Percentiles rank a stretch among this genome's conserved stretches.
Conservation (phyloP, 2,888 invertebrate genomes). For the Rotaria socialis region DNA sequence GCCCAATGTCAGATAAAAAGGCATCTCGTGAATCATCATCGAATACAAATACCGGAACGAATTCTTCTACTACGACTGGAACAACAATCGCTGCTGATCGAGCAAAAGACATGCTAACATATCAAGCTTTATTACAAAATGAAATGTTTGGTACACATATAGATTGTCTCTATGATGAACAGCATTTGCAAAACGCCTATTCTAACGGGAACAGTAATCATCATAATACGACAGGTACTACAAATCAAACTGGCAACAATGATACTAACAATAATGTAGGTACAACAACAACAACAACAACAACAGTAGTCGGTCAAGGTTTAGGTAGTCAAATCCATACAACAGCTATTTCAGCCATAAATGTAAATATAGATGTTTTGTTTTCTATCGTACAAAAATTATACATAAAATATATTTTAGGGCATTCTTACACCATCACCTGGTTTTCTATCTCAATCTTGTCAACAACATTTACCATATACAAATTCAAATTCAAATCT, state of each 20-base stretch:
- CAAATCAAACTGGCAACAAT: neutral
- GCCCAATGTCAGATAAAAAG: constrained; percentile 18
- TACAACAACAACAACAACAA: neutral
- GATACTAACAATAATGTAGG: neutral
- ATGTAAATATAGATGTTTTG: neutral
- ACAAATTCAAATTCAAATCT: constrained; percentile 31
- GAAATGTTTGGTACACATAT: constrained; percentile 31
- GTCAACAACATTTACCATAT: neutral
- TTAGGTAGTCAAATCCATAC: neutral
- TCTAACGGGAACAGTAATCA: neutral
- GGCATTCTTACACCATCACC: constrained; percentile 5
- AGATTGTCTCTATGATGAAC: constrained; percentile 20
- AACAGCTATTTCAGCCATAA: neutral
- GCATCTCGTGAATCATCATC: neutral
- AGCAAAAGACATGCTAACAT: neutral
- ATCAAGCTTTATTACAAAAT: constrained; percentile 37
- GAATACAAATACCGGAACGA: neutral
- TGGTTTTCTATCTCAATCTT: neutral
- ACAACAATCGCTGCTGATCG: neutral
- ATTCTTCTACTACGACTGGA: neutral
- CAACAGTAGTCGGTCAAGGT: neutral
- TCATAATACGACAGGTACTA: neutral
- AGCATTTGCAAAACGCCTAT: neutral
- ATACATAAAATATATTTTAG: neutral
- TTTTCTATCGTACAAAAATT: neutral